Evolutionary conservation across 2,113 vertebrate genomes (phyloP), one percentile per base, ranked within the genome.

Genomic region (Oryzias javanicus): DNA sequence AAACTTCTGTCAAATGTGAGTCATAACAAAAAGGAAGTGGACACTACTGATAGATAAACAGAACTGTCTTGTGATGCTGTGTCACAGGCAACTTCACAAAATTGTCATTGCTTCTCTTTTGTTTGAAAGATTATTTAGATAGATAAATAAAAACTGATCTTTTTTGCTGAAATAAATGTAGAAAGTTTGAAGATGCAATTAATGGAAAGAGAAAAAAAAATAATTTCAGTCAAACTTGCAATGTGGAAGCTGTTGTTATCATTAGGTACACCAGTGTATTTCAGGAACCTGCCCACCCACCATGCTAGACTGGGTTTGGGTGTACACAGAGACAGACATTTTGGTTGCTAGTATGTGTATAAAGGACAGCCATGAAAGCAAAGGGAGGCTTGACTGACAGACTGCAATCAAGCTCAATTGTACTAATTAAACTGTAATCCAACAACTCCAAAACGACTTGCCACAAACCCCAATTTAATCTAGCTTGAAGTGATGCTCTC

Each of bases 201-300:
- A 55, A 78, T 67, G 60, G 4, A 15, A 54, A 25, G 60, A 52
- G 56, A 18, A 64, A 67, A 77, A 65, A 78, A 75, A 59, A 48
- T 35, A 72, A 71, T 71, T 58, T 64, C 57, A 73, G 56, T 58
- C 55, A 65, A 27, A 42, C 41, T 20, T 68, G 59, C 67, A 44
- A 64, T 42, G 20, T 67, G 80, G 72, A 78, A 78, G 77, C 64
- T 55, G 20, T 55, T 82, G 78, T 85, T 84, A 83, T 83, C 70
- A 79, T 74, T 64, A 75, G 60, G 70, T 69, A 72, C 67, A 72
- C 63, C 58, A 49, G 71, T 66, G 77, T 74, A 50, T 84, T 83
- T 55, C 50, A 70, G 69, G 68, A 80, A 70, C 67, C 75, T 74
- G 73, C 74, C 85, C 82, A 78, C 78, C 81, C 82, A 87, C 65